phyloP scores from a whole-genome alignment of 2,888 invertebrate species.

The Cantharis lateralis region DNA sequence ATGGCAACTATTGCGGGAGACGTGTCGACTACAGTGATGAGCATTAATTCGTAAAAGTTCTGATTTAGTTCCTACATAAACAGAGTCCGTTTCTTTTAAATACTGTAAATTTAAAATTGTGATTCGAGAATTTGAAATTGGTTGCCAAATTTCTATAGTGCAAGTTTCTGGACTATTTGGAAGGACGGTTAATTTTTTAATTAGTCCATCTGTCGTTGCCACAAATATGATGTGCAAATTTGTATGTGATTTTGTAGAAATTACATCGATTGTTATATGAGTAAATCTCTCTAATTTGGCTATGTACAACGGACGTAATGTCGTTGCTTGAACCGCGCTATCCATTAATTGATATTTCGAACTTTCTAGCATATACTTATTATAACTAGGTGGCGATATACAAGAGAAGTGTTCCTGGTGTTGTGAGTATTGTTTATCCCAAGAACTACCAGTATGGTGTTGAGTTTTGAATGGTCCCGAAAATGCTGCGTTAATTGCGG shows the following conservation, averaged over 20 bases:
- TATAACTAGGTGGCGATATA: slow-evolving; percentile 49
- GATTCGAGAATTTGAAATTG: slow-evolving; percentile 61
- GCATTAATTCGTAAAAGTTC: slow-evolving; percentile 75
- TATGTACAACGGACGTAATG: slow-evolving; percentile 71
- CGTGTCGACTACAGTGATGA: slow-evolving; percentile 77
- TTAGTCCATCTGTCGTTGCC: slow-evolving; percentile 73
- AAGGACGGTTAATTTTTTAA: slow-evolving; percentile 81
- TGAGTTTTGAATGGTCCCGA: slow-evolving; percentile 87
- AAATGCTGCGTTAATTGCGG: slow-evolving; percentile 79
- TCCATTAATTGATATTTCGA: slow-evolving; percentile 88
- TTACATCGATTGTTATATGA: slow-evolving; percentile 81
- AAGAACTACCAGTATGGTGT: slow-evolving; percentile 73
- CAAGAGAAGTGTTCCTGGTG: slow-evolving; percentile 69
- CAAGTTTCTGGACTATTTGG: slow-evolving; percentile 75
- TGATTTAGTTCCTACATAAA: slow-evolving; percentile 75
- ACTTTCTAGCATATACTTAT: slow-evolving; percentile 59
- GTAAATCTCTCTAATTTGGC: slow-evolving; percentile 73
- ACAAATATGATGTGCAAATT: slow-evolving; percentile 80
- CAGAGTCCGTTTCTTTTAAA: slow-evolving; percentile 78
- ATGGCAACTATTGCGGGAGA: slow-evolving; percentile 71
- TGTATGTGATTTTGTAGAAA: slow-evolving; percentile 71
- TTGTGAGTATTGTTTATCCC: slow-evolving; percentile 69
- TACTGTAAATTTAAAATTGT: slow-evolving; percentile 75
- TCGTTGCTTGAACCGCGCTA: slow-evolving; percentile 77
- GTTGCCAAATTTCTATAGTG: slow-evolving; percentile 82